phyloP scores from a whole-genome alignment of 2,113 vertebrate species.

The Anoplopoma fimbria region DNA sequence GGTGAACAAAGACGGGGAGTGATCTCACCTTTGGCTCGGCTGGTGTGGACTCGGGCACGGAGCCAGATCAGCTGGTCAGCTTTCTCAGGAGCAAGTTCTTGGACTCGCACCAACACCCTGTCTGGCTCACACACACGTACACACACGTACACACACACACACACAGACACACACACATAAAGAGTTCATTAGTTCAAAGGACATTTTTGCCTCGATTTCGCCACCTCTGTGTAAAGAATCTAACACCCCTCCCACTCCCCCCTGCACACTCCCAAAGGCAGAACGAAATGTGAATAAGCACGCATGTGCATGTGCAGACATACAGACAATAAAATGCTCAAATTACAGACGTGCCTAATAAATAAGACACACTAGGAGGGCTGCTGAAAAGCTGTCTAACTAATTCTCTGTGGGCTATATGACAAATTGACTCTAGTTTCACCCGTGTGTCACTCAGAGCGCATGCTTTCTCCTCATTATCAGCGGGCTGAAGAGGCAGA shows the following conservation, averaged over 20 bases:
- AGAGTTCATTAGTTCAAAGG: constrained; percentile 64
- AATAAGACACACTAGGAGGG: constrained; percentile 76
- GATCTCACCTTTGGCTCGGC: constrained; percentile 97
- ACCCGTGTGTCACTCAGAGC: constrained; percentile 74
- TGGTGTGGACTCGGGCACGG: constrained; percentile 96
- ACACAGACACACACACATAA: constrained; percentile 39
- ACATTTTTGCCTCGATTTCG: constrained; percentile 1
- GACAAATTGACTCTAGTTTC: constrained; percentile 80
- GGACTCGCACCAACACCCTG: constrained; percentile 89
- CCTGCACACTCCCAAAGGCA: constrained; percentile 54
- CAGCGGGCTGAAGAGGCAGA: constrained; percentile 48
- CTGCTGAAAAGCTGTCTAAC: constrained; percentile 70
- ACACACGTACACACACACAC: constrained; percentile 42
- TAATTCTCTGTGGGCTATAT: constrained; percentile 60
- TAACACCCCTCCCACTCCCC: background rate
- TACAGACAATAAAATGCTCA: constrained; percentile 68
- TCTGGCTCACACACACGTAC: constrained; percentile 81
- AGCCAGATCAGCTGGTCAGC: constrained; percentile 95
- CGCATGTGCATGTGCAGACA: constrained; percentile 53
- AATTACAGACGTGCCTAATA: constrained; percentile 78
- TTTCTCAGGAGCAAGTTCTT: constrained; percentile 89
- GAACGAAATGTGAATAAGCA: constrained; percentile 52
- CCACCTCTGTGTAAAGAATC: constrained; percentile 20
- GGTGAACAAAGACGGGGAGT: constrained; percentile 32
- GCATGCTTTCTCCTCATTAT: constrained; percentile 66